Conservation (phyloP, 2,797 vertebrate species). For the Myripristis jacobus region DNA sequence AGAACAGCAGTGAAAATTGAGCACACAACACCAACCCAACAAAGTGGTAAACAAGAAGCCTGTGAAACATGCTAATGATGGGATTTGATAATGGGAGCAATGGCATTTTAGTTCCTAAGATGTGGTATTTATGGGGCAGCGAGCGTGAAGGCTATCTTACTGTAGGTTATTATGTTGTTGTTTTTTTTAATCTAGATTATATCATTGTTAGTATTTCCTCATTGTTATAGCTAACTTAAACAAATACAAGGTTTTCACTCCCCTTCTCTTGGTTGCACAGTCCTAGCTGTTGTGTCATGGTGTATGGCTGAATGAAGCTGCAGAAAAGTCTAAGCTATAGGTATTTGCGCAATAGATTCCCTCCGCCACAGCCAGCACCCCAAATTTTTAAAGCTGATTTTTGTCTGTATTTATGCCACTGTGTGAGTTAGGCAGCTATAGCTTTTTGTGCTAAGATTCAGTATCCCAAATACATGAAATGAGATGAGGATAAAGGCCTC, state of each 20-base stretch:
- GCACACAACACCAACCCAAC: too few species aligned
- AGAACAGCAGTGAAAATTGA: too few species aligned
- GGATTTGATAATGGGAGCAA: too few species aligned
- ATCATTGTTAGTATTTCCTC: too few species aligned
- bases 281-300: neutral
- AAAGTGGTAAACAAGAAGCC: too few species aligned
- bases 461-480: constrained; percentile 68
- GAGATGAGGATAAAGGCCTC: constrained; percentile 72
- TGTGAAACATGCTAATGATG: too few species aligned
- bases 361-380: constrained; percentile 14
- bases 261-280: constrained; percentile 18
- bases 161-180: too few species aligned
- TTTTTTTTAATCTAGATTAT: too few species aligned
- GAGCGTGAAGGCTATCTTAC: too few species aligned
- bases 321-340: constrained; percentile 1
- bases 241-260: constrained; percentile 26
- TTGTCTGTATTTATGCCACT: constrained; percentile 43
- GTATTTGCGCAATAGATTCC: neutral
- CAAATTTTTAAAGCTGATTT: constrained; percentile 40
- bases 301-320: constrained; percentile 7
- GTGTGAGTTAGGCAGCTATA: constrained; percentile 47
- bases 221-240: neutral
- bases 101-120: too few species aligned
- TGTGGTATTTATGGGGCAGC: too few species aligned
- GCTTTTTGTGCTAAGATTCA: constrained; percentile 64